Evolutionary conservation across 2,113 vertebrate species (phyloP), one percentile per base, ranked within the genome.

Genomic region (Cheilinus undulatus): DNA sequence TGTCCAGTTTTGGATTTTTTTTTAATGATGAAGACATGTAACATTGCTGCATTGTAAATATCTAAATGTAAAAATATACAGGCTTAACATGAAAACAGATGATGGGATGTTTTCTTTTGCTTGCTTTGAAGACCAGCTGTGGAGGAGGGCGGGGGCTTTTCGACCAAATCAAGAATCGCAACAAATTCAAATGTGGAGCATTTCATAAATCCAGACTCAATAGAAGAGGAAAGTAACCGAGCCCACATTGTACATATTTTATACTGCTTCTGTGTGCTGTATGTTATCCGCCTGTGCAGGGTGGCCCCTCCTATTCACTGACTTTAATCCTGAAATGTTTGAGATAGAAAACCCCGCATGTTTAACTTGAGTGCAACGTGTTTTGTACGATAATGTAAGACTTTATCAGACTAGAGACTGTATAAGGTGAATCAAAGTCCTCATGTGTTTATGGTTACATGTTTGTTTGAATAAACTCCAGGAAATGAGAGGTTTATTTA

Each of bases 401-500:
- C 62, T 87, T 68, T 85, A 62, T 82, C 84, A 71, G 62, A 73
- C 77, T 85, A 73, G n/a, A 92, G 81, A 58, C n/a, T 92, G 90
- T 93, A 91, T 79, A 89, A 81, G 88, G 86, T 91, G 86, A 92
- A 91, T 88, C 69, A 79, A 88, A 82, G 83, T 92, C 80, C 80
- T 83, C 74, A 70, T 88, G 89, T 94, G 90, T 92, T 91, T 86
- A 88, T 92, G 86, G 82, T 86, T 84, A 91, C 82, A 88, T 92
- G 86, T 90, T 84, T 91, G 88, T 91, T 91, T 92, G 85, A 93
- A 94, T 94, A 94, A 94, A 94, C 78, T 86, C 69, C 77, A 83
- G 73, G 76, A 85, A 89, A 84, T 87, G 75, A 79, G 57, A 84
- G 71, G 45, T 87, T 86, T 83, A 91, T 83, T 85, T 84, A 64